Evolutionary conservation across 2,113 vertebrate species (phyloP), one percentile per base, ranked within the genome.

Genomic region (Henicopernis longicauda): DNA sequence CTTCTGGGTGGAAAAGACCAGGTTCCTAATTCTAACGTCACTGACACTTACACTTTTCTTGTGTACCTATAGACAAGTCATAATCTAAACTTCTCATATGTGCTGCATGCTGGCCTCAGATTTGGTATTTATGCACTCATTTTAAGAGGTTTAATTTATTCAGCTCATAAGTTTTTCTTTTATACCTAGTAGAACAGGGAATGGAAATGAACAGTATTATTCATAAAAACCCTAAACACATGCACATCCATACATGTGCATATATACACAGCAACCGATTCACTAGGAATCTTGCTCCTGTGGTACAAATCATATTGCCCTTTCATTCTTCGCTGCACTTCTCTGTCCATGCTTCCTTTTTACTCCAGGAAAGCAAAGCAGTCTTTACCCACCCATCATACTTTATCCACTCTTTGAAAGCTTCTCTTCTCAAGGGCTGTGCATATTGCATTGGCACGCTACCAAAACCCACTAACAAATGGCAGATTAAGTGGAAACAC

Each of bases 401-500:
- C 69, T 88, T 89, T 3, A 89, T 55, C 62, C 67, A 20, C 59
- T 73, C 86, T 47, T 36, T 94, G 95, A 95, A 92, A 85, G 89
- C 76, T 44, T 80, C 96, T 27, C 79, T 71, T 87, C 94, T 78
- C 84, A 47, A 95, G 93, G 96, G 65, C 79, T 40, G 61, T 27
- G 78, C 52, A 27, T 29, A 55, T 40, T 54, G 90, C 5, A 0
- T 4, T 96, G 97, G 96, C 96, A 94, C 10, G 2, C 86, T 85
- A 89, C 91, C 97, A 97, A 96, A 83, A 55, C 66, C 71, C 2
- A 6, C 79, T 91, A 96, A 97, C 95, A 97, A 98, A 97, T 44
- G 86, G 93, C 94, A 97, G 97, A 97, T 97, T 97, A 97, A 97
- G 94, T 90, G 93, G 92, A 96, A 95, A 97, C 86, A 88, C 6